These are phyloP conservation scores for Cataglyphis rosenhaueri DNA, from an alignment of 2,888 invertebrate species.

Conservation along the genomic window DNA sequence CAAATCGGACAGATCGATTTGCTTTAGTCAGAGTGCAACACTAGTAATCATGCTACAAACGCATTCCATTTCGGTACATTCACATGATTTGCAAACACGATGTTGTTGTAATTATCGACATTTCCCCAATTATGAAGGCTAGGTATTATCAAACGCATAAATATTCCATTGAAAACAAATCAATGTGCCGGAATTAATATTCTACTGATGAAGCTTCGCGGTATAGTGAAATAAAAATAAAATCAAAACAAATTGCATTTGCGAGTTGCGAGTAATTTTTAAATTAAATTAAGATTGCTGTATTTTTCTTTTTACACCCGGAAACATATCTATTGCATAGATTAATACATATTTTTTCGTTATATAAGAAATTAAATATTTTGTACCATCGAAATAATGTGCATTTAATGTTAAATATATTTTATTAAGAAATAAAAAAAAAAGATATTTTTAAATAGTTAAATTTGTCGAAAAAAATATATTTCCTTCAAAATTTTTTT, in stretches of 20 bases:
- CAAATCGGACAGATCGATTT: constrained; percentile 46
- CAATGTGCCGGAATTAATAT: constrained; percentile 34
- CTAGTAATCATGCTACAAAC: constrained; percentile 46
- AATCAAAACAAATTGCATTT: constrained; percentile 10
- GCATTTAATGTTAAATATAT: neutral
- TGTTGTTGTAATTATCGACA: constrained; percentile 46
- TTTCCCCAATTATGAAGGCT: constrained; percentile 25
- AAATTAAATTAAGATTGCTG: neutral
- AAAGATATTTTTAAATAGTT: neutral
- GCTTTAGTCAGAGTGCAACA: constrained; percentile 36
- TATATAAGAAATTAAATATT: neutral
- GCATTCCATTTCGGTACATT: constrained; percentile 39
- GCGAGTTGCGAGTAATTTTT: neutral
- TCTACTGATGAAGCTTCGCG: neutral
- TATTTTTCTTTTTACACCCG: neutral
- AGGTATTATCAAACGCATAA: constrained; percentile 18
- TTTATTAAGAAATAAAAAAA: neutral
- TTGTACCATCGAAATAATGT: neutral
- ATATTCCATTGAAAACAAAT: constrained; percentile 36
- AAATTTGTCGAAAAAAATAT: neutral
- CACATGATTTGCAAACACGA: constrained; percentile 35
- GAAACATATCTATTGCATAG: neutral
- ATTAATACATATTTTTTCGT: neutral
- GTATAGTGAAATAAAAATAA: constrained; percentile 18
- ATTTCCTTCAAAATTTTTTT: neutral